Conservation (phyloP, 37 sponge, comb jelly and placozoan species). For the Chondrilla cf. caribensis region DNA sequence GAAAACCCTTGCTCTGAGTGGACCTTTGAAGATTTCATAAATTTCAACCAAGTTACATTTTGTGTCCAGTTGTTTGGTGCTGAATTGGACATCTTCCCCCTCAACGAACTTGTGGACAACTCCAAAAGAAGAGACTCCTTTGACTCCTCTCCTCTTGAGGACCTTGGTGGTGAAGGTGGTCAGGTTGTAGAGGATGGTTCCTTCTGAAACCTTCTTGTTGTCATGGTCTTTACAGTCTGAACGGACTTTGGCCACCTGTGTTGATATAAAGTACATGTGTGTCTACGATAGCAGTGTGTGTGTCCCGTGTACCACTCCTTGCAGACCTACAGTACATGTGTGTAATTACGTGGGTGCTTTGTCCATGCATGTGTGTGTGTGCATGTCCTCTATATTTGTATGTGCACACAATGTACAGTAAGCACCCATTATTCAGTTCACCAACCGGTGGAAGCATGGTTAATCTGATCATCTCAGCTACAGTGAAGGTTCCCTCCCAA, state of each 20-base stretch:
- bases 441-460: no score
- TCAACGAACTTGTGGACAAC: not conserved
- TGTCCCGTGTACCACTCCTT: not conserved
- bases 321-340: no score
- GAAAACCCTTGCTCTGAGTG: not conserved
- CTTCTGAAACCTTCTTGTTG: not conserved
- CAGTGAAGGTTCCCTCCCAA: not conserved
- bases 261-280: not conserved
- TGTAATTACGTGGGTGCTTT: not conserved
- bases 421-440: no score
- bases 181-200: slow-evolving; percentile 1
- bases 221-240: not conserved
- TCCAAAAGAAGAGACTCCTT: not conserved
- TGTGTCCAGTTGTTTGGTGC: not conserved
- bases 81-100: not conserved
- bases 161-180: not conserved
- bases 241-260: not conserved
- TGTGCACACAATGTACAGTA: no score
- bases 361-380: no score
- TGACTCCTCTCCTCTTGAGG: not conserved
- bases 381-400: no score
- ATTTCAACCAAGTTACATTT: not conserved
- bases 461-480: not conserved
- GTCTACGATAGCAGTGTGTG: not conserved
- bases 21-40: not conserved